Conservation (phyloP, 2,113 vertebrate species). For the Percopsis transmontana region DNA sequence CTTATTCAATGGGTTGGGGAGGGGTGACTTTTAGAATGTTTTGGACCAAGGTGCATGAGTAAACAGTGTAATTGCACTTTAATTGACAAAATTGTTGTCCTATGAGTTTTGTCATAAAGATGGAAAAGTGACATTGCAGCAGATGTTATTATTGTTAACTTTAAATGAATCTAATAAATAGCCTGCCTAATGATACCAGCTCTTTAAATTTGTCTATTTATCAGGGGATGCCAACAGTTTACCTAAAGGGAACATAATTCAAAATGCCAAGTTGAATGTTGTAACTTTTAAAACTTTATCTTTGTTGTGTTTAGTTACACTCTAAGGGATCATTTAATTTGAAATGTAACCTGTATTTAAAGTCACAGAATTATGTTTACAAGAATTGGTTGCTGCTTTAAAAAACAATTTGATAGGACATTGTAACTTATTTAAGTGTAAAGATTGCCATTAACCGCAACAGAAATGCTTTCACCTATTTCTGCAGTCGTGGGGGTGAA, state of each 20-base stretch:
- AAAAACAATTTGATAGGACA: constrained; percentile 16
- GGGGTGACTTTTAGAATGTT: constrained; percentile 46
- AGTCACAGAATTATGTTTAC: constrained; percentile 8
- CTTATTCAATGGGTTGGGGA: constrained; percentile 50
- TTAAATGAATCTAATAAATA: constrained; percentile 13
- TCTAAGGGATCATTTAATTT: constrained; percentile 5
- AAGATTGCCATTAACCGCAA: too few relatives aligned
- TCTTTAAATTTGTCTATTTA: not conserved
- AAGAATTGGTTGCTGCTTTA: constrained; percentile 3
- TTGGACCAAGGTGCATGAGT: constrained; percentile 56
- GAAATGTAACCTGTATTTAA: not conserved
- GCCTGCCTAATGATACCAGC: not conserved
- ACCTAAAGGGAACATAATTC: not conserved
- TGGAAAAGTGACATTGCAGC: constrained; percentile 54
- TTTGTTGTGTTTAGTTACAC: not conserved
- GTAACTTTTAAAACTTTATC: not conserved
- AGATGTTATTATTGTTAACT: constrained; percentile 34
- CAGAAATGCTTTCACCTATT: constrained; percentile 58
- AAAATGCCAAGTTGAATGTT: not conserved
- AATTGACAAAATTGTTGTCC: constrained; percentile 53
- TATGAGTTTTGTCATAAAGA: constrained; percentile 40
- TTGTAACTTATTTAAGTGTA: not conserved
- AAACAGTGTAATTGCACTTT: constrained; percentile 78
- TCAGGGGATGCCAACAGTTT: not conserved
- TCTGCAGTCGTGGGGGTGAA: constrained; percentile 58